Conservation (phyloP, 2,888 invertebrate genomes). For the Cantharis rustica region DNA sequence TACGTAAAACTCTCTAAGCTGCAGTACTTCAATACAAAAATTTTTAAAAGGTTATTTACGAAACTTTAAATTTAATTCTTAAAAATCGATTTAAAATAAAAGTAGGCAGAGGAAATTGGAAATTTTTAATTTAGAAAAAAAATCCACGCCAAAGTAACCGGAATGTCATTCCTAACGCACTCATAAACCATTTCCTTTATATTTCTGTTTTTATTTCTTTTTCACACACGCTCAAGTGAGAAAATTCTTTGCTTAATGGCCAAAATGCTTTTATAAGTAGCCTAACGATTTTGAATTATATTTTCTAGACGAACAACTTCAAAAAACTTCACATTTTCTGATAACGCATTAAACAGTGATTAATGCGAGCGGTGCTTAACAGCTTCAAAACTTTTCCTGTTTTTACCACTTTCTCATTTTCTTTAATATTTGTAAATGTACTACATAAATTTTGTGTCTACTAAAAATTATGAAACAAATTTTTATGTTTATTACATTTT, state of each 20-base stretch:
- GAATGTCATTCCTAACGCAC: background rate
- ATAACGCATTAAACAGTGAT: slow-evolving; percentile 49
- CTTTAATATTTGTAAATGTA: slow-evolving; percentile 52
- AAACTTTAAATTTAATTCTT: slow-evolving; percentile 16
- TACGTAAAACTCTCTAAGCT: background rate
- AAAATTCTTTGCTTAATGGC: slow-evolving; percentile 8
- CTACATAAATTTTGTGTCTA: slow-evolving; percentile 47
- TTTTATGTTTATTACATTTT: slow-evolving; percentile 35
- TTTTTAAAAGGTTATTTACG: background rate
- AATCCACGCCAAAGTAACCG: background rate
- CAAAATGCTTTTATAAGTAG: slow-evolving; percentile 12
- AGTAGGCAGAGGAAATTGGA: slow-evolving; percentile 19
- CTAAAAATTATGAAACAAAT: slow-evolving; percentile 36
- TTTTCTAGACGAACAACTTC: slow-evolving; percentile 23
- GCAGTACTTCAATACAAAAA: slow-evolving; percentile 8
- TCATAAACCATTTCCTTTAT: slow-evolving; percentile 2
- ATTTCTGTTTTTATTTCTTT: slow-evolving; percentile 7
- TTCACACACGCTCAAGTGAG: slow-evolving; percentile 3
- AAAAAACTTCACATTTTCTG: slow-evolving; percentile 33
- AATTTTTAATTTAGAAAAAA: slow-evolving; percentile 4
- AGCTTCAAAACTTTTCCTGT: slow-evolving; percentile 49
- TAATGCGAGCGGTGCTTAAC: slow-evolving; percentile 47
- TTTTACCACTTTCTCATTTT: slow-evolving; percentile 48
- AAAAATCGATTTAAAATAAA: slow-evolving; percentile 15
- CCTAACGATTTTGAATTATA: slow-evolving; percentile 30